Percentiles rank a stretch among this genome's conserved stretches.
phyloP scores from a whole-genome alignment of 2,113 vertebrate genomes.

The Halichoerus grypus region DNA sequence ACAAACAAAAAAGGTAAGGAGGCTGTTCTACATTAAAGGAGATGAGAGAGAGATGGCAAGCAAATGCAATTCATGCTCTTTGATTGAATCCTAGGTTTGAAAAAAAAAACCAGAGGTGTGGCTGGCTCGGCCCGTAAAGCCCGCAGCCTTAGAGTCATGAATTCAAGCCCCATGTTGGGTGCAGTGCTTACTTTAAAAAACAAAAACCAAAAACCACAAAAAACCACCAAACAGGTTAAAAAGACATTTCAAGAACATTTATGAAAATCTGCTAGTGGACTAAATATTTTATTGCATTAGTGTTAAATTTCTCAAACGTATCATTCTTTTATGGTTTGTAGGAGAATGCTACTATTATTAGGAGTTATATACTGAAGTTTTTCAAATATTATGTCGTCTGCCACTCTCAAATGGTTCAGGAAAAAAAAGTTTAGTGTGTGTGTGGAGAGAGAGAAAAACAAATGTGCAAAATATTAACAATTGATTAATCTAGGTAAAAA shows the following conservation, averaged over 20 bases:
- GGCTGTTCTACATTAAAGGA: constrained; percentile 10
- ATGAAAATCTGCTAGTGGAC: constrained; percentile 6
- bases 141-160: neutral
- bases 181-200: neutral
- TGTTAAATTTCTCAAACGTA: constrained; percentile 22
- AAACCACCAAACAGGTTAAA: neutral
- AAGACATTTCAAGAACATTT: neutral
- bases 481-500: neutral
- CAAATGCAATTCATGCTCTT: neutral
- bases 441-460: neutral
- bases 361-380: neutral
- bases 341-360: neutral
- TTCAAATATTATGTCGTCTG: neutral
- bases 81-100: neutral
- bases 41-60: neutral
- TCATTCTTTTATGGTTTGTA: neutral
- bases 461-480: neutral
- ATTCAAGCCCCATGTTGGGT: neutral
- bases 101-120: neutral
- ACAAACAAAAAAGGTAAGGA: neutral
- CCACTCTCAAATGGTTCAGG: neutral
- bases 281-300: neutral
- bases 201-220: neutral
- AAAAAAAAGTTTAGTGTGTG: neutral
- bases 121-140: neutral